Percentiles rank a stretch among this genome's conserved stretches.
These are phyloP conservation scores for Muscicapa adusta DNA, from an alignment of 2,113 vertebrate genomes.

Conservation along the genomic window DNA sequence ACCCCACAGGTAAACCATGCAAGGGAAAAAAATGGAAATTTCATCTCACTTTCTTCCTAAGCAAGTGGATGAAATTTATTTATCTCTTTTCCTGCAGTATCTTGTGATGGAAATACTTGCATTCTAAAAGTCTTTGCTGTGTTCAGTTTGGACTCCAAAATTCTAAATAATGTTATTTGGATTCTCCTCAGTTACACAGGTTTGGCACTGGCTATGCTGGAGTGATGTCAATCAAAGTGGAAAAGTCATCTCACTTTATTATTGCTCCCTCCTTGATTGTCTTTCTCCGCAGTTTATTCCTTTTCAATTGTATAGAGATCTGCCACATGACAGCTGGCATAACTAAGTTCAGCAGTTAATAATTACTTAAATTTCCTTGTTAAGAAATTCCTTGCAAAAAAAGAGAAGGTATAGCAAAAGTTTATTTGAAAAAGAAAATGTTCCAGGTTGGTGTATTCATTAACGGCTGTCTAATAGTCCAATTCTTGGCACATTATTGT, in stretches of 20 bases:
- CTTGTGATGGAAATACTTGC: background rate
- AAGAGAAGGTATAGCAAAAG: background rate
- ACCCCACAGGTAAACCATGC: background rate
- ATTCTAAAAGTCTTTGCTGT: background rate
- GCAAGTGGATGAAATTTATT: background rate
- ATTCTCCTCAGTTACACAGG: background rate
- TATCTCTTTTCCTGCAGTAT: background rate
- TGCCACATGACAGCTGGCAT: background rate
- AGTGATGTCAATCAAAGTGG: background rate
- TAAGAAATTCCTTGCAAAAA: background rate
- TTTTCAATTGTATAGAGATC: background rate
- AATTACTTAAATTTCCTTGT: background rate
- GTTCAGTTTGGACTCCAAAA: background rate
- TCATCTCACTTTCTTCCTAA: background rate
- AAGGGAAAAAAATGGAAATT: background rate
- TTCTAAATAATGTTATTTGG: background rate
- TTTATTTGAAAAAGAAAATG: background rate
- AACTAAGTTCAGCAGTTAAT: background rate
- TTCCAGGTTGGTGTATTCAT: background rate
- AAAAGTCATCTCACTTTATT: background rate
- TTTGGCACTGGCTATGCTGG: background rate
- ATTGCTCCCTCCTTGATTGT: background rate
- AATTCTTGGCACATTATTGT: background rate
- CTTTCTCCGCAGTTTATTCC: background rate
- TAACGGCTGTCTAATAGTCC: background rate